phyloP scores from a whole-genome alignment of 2,113 vertebrate genomes.

The Syngnathoides biaculeatus region DNA sequence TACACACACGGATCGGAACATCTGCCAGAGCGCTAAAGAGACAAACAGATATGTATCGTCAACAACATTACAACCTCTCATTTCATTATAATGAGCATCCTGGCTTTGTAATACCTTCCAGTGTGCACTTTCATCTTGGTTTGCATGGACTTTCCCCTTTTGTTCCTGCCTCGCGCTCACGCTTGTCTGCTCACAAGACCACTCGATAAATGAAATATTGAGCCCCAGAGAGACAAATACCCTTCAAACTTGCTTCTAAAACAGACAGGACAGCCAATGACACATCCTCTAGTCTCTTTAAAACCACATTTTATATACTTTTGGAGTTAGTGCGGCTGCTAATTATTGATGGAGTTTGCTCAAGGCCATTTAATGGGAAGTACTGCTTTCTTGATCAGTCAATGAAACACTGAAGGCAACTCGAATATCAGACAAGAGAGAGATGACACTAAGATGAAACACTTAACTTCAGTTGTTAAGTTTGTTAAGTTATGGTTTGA shows the following conservation, averaged over 20 bases:
- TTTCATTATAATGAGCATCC: constrained; percentile 20
- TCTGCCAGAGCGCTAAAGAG: constrained; percentile 13
- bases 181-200: constrained; percentile 2
- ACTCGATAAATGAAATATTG: constrained; percentile 51
- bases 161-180: constrained; percentile 11
- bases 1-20: constrained; percentile 12
- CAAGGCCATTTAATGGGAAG: neutral
- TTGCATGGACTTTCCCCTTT: neutral
- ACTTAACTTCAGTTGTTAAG: neutral
- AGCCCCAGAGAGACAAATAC: constrained; percentile 29
- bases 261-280: constrained; percentile 26
- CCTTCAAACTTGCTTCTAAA: constrained; percentile 38
- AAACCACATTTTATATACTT: neutral
- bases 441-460: neutral
- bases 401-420: neutral
- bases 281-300: constrained; percentile 1
- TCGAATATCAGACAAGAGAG: neutral
- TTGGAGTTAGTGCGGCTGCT: neutral
- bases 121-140: constrained; percentile 10
- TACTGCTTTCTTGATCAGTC: neutral
- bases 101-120: neutral
- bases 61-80: constrained; percentile 13
- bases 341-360: neutral
- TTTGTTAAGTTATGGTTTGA: no score
- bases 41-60: constrained; percentile 30